A percentile compares a stretch with the other conserved stretches of the same genome.
phyloP scores from a whole-genome alignment of 2,888 invertebrate species.

The Mythimna pallens region DNA sequence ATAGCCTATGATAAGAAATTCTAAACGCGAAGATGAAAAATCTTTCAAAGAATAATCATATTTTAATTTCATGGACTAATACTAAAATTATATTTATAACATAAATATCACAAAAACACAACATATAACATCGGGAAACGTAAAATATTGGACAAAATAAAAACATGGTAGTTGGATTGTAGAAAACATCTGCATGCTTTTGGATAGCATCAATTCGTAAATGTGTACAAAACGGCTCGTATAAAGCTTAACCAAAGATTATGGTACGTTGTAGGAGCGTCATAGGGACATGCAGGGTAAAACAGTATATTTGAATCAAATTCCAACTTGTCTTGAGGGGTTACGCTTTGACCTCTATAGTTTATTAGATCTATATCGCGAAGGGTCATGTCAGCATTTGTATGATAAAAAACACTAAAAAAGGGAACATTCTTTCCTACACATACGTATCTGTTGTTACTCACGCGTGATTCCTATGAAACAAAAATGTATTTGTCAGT shows the following conservation, averaged over 20 bases:
- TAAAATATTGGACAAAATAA: constrained; percentile 65
- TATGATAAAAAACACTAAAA: constrained; percentile 77
- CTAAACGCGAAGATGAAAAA: constrained; percentile 48
- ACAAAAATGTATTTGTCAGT: constrained; percentile 86
- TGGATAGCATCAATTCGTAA: constrained; percentile 64
- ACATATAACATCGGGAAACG: constrained; percentile 71
- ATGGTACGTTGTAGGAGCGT: constrained; percentile 59
- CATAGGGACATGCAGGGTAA: constrained; percentile 79
- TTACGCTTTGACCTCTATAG: constrained; percentile 65
- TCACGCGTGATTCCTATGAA: constrained; percentile 91
- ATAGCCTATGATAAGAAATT: constrained; percentile 51
- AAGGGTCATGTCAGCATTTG: constrained; percentile 67
- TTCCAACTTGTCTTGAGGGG: constrained; percentile 55
- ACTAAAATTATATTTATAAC: constrained; percentile 68
- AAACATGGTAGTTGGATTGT: constrained; percentile 63
- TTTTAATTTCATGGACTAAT: constrained; percentile 60
- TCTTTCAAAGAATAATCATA: constrained; percentile 36
- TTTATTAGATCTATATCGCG: constrained; percentile 65
- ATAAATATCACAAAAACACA: constrained; percentile 78
- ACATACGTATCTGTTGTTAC: constrained; percentile 84
- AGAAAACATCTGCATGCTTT: constrained; percentile 71
- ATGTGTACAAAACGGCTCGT: constrained; percentile 54
- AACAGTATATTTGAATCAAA: constrained; percentile 66
- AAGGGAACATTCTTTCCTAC: constrained; percentile 82
- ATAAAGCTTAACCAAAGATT: constrained; percentile 54